phyloP scores from a whole-genome alignment of 2,113 vertebrate genomes.

The Lagopus muta region DNA sequence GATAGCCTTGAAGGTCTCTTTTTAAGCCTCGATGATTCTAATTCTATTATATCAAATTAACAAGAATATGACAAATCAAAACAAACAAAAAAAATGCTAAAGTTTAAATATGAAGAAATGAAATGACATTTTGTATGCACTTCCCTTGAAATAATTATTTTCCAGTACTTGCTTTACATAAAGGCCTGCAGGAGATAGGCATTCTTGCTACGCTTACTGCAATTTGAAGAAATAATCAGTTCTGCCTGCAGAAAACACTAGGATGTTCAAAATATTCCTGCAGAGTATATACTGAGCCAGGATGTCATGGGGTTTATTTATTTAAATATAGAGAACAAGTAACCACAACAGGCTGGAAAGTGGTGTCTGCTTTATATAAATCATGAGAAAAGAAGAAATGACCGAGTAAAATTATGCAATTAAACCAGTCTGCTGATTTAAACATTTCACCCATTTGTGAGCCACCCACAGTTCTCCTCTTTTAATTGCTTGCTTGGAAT shows the following conservation, averaged over 20 bases:
- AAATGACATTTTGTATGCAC: neutral
- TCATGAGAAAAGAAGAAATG: neutral
- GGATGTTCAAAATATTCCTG: neutral
- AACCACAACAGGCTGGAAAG: neutral
- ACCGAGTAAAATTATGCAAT: neutral
- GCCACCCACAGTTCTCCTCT: neutral
- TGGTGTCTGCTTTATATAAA: neutral
- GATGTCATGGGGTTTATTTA: neutral
- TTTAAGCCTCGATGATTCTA: neutral
- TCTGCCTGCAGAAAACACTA: neutral
- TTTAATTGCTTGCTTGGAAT: neutral
- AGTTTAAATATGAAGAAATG: neutral
- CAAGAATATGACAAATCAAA: neutral
- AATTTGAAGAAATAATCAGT: conserved; percentile 22
- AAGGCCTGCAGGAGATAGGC: neutral
- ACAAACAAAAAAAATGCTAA: neutral
- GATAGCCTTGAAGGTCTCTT: neutral
- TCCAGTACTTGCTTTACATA: conserved; percentile 1
- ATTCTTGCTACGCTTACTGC: neutral
- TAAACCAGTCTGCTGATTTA: neutral
- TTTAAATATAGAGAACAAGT: neutral
- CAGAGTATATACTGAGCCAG: neutral
- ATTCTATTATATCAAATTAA: neutral
- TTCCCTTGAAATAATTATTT: conserved; percentile 18
- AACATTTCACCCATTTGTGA: neutral